Percentiles rank a stretch among this genome's conserved stretches.
phyloP scores from a whole-genome alignment of 1,140 invertebrate genomes.

The Meteorus sp. region DNA sequence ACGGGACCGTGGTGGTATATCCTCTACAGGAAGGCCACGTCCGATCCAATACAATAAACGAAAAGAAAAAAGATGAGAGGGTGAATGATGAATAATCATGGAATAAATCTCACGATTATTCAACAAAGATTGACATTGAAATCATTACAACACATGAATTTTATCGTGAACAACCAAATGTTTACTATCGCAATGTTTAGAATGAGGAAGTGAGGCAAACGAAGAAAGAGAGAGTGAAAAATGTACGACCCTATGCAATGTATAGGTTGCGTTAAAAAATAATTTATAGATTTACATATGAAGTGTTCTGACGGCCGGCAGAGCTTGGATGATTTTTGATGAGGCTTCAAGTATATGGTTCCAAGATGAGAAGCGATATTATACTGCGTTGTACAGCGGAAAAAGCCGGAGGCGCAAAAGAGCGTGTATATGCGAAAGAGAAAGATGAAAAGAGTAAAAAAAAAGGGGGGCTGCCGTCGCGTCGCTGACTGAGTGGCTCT shows the following conservation, averaged over 20 bases:
- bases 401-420: constrained; percentile 21
- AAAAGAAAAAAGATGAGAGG: background rate
- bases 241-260: background rate
- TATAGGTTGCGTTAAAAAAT: too few species aligned
- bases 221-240: background rate
- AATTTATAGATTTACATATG: background rate
- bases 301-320: background rate
- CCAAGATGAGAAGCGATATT: background rate
- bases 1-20: constrained; percentile 1
- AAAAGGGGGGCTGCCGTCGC: constrained; percentile 10
- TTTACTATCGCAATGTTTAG: too few species aligned
- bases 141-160: too few species aligned
- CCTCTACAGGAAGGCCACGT: constrained; percentile 17
- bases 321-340: constrained; percentile 3
- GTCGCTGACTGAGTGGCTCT: constrained; percentile 5
- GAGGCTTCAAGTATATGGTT: constrained; percentile 10
- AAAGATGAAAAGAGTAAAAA: too few species aligned
- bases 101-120: too few species aligned
- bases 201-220: too few species aligned
- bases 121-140: background rate
- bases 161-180: too few species aligned
- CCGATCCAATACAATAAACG: constrained; percentile 6
- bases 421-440: too few species aligned
- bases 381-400: background rate
- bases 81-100: background rate